Percentiles rank a stretch among this genome's conserved stretches.
Conservation (phyloP, 2,797 vertebrate genomes). For the Antrozous pallidus region DNA sequence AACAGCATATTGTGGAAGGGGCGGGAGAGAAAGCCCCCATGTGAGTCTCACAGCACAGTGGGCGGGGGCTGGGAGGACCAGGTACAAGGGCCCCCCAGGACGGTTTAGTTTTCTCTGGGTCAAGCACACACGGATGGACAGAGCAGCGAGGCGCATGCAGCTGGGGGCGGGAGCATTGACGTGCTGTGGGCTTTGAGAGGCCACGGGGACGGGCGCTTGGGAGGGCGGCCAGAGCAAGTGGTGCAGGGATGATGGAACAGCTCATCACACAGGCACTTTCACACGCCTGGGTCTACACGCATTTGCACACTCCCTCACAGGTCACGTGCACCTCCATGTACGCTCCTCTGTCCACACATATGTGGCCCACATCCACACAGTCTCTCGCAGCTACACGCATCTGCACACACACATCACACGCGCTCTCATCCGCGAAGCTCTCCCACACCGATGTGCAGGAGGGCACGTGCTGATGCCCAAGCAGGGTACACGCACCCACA, state of each 20-base stretch:
- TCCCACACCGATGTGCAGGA: not conserved
- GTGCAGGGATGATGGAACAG: slow-evolving; percentile 20
- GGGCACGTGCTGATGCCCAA: not conserved
- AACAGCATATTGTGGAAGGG: slow-evolving; percentile 61
- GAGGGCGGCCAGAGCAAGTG: slow-evolving; percentile 4
- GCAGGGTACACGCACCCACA: not conserved
- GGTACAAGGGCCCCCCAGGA: slow-evolving; percentile 69
- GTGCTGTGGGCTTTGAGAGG: slow-evolving; percentile 54
- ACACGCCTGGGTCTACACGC: not conserved
- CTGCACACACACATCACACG: slow-evolving; percentile 56
- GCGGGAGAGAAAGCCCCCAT: slow-evolving; percentile 58
- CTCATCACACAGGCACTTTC: not conserved
- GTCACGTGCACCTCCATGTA: not conserved
- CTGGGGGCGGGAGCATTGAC: slow-evolving; percentile 32
- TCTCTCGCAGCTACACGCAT: slow-evolving; percentile 37
- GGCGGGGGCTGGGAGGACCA: slow-evolving; percentile 27
- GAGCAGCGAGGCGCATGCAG: slow-evolving; percentile 73
- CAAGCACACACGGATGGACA: slow-evolving; percentile 75
- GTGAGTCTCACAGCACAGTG: slow-evolving; percentile 69
- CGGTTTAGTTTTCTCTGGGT: slow-evolving; percentile 86
- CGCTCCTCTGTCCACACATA: not conserved
- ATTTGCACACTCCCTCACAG: not conserved
- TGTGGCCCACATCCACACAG: not conserved
- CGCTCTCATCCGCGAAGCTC: not conserved
- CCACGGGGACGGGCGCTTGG: not conserved